Evolutionary conservation across 1,140 invertebrate species (phyloP).

Genomic region (Dolichoris vasculosae): DNA sequence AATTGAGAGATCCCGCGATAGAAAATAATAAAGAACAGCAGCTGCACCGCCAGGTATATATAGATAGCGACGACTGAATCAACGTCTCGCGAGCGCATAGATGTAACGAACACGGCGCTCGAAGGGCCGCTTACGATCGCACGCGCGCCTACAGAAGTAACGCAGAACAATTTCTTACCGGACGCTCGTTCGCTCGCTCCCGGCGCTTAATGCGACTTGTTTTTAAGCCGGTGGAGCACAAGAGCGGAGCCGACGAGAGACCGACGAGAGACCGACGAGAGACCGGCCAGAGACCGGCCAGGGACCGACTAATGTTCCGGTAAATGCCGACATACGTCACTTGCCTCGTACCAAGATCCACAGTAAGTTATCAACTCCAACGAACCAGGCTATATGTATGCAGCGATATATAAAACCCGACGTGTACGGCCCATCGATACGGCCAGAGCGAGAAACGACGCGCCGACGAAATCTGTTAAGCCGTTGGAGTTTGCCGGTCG

Average conservation of each 20-base stretch:
- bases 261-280: too few species aligned
- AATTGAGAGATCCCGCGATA: background rate
- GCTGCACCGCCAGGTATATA: background rate
- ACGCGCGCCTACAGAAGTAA: background rate
- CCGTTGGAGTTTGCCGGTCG: slow-evolving; percentile 36
- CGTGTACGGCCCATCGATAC: background rate
- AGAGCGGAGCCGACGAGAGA: background rate
- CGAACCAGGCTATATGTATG: background rate
- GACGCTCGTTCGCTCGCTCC: background rate
- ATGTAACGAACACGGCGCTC: background rate
- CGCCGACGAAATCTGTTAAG: slow-evolving; percentile 56
- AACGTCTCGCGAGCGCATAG: background rate
- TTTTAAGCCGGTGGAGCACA: slow-evolving; percentile 34
- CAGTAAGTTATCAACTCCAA: slow-evolving; percentile 58
- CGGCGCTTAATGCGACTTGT: slow-evolving; percentile 54
- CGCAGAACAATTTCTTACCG: slow-evolving; percentile 19
- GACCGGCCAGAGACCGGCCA: too few species aligned
- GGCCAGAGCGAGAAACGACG: slow-evolving; percentile 23
- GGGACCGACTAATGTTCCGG: slow-evolving; percentile 55
- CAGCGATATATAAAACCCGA: too few species aligned
- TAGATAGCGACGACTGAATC: slow-evolving; percentile 11
- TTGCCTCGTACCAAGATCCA: slow-evolving; percentile 35
- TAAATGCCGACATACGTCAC: slow-evolving; percentile 57
- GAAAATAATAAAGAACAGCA: slow-evolving; percentile 26
- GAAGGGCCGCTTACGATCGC: background rate